Percentiles rank a stretch among this genome's conserved stretches.
Evolutionary conservation across 2,888 invertebrate genomes (phyloP).

Genomic region (Eulithis prunata): DNA sequence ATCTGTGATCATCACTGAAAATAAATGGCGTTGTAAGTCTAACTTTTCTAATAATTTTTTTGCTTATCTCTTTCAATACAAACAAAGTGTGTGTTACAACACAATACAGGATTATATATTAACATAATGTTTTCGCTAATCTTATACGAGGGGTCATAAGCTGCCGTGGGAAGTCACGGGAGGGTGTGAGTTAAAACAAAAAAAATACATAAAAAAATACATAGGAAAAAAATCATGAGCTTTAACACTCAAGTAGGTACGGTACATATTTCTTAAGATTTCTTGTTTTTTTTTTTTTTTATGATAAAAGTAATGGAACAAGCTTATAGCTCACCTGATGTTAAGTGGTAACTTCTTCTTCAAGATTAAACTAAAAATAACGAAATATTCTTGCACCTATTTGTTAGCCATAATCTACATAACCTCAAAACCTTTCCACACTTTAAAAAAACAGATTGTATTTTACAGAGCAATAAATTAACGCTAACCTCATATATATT

Average conservation of each 20-base stretch:
- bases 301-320: too few species aligned
- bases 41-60: constrained; percentile 8
- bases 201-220: not conserved
- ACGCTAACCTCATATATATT: not conserved
- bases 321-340: too few species aligned
- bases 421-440: too few species aligned
- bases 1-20: too few species aligned
- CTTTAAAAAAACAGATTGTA: too few species aligned
- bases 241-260: too few species aligned
- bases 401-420: too few species aligned
- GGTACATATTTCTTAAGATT: too few species aligned
- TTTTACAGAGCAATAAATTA: not conserved
- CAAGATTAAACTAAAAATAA: too few species aligned
- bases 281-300: too few species aligned
- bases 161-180: constrained; percentile 38
- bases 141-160: constrained; percentile 39
- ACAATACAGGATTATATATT: constrained; percentile 46
- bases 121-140: constrained; percentile 47
- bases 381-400: too few species aligned
- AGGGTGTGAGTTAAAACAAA: constrained; percentile 19
- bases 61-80: constrained; percentile 25
- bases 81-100: constrained; percentile 40
- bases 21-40: not conserved
- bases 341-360: too few species aligned
- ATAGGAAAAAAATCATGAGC: not conserved